A percentile compares a stretch with the other conserved stretches of the same genome.
These are phyloP conservation scores for Prolemur simus DNA, from an alignment of 2,113 vertebrate species.

Conservation along the genomic window DNA sequence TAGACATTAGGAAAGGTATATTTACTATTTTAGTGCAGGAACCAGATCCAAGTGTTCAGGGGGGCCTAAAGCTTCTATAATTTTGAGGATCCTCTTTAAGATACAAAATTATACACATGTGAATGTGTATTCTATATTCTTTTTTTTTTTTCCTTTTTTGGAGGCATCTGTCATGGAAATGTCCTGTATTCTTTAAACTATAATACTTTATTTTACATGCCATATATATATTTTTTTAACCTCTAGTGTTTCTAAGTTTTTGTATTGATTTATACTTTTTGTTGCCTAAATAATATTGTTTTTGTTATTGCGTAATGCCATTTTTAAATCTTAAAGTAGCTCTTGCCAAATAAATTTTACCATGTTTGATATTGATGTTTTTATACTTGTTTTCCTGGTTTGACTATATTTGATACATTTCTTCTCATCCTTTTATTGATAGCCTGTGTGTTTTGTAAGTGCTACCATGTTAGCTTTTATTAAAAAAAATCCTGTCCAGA, in stretches of 20 bases:
- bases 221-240: neutral
- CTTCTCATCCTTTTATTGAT: neutral
- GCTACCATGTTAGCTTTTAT: neutral
- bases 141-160: too few relatives aligned
- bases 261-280: neutral
- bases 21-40: neutral
- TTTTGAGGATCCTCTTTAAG: neutral
- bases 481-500: neutral
- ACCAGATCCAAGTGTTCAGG: neutral
- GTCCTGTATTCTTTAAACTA: neutral
- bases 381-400: neutral
- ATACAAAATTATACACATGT: neutral
- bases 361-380: constrained; percentile 1
- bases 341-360: constrained; percentile 27
- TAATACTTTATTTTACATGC: neutral
- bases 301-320: neutral
- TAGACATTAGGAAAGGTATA: neutral
- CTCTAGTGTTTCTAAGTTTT: neutral
- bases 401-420: neutral
- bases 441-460: neutral
- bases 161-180: too few relatives aligned
- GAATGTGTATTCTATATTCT: neutral
- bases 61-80: neutral
- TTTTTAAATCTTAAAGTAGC: neutral
- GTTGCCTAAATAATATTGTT: constrained; percentile 2